Evolutionary conservation across 1,140 invertebrate species (phyloP), one percentile per base, ranked within the genome.

Genomic region (Trissolcus basalis): DNA sequence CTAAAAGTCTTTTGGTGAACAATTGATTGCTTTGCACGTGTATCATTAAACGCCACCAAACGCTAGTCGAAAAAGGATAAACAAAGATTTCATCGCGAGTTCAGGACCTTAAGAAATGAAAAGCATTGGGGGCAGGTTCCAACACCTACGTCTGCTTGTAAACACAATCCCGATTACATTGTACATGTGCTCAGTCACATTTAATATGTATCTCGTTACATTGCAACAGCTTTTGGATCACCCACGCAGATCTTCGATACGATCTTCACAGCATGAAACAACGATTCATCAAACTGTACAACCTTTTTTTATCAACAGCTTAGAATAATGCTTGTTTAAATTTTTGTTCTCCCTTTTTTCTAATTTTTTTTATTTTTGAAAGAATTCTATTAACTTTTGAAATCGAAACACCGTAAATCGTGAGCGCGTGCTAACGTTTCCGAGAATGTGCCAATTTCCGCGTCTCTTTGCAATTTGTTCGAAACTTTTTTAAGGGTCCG

Each of bases 381-480:
- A 4, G n/a, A 11, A 39, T 39, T 39, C 36, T 39, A 27, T 27
- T 27, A 27, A 27, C 19, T 27, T 27, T 27, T 27, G 19, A 27
- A 27, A 27, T 27, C 19, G 19, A 27, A 82, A 78, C 69, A 55
- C 53, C 68, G 71, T 69, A 82, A 84, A 86, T 85, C 85, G 82
- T 84, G 82, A 85, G 59, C 70, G 72, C 75, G 78, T 77, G 78
- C 68, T 53, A 67, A 61, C 50, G 72, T 59, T 87, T 87, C 84
- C 80, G 76, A 78, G 84, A 86, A 86, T 80, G 69, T 63, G 74
- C 70, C 81, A 85, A 85, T 85, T 85, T 77, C 68, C 71, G 71
- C 71, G 56, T 53, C 55, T 77, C 69, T 81, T 82, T 78, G 78
- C 77, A 85, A 86, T 86, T 84, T 82, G 55, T 79, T 75, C 74